Conservation (phyloP, 2,113 vertebrate species). For the Lathamus discolor region DNA sequence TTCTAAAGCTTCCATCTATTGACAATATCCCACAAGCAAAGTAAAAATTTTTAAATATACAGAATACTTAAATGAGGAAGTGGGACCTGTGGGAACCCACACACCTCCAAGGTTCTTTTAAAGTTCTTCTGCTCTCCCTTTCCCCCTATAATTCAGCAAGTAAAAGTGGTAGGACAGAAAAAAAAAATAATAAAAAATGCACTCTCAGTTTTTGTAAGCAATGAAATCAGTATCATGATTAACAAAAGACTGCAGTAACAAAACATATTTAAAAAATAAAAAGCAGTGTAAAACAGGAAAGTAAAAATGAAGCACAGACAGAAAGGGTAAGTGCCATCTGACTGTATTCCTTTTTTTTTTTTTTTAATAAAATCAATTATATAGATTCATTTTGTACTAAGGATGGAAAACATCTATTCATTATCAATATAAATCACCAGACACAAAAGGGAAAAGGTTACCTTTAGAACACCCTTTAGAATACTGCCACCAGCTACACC, state of each 20-base stretch:
- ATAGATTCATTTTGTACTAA: background rate
- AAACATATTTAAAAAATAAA: background rate
- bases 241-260: background rate
- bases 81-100: background rate
- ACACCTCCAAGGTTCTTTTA: background rate
- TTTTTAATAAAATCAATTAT: background rate
- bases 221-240: background rate
- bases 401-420: background rate
- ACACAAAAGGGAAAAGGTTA: slow-evolving; percentile 45
- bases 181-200: background rate
- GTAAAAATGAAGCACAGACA: background rate
- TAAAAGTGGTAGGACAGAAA: background rate
- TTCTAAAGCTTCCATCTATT: background rate
- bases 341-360: background rate
- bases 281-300: background rate
- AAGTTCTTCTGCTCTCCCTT: background rate
- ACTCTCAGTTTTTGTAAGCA: background rate
- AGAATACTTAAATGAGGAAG: background rate
- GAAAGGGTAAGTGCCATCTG: background rate
- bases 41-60: background rate
- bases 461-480: slow-evolving; percentile 97
- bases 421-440: background rate
- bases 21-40: background rate
- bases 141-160: background rate
- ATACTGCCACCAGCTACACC: slow-evolving; percentile 98